Percentiles rank a stretch among this genome's conserved stretches.
Evolutionary conservation across 2,888 invertebrate genomes (phyloP).

Genomic region (Clusia tigrina): DNA sequence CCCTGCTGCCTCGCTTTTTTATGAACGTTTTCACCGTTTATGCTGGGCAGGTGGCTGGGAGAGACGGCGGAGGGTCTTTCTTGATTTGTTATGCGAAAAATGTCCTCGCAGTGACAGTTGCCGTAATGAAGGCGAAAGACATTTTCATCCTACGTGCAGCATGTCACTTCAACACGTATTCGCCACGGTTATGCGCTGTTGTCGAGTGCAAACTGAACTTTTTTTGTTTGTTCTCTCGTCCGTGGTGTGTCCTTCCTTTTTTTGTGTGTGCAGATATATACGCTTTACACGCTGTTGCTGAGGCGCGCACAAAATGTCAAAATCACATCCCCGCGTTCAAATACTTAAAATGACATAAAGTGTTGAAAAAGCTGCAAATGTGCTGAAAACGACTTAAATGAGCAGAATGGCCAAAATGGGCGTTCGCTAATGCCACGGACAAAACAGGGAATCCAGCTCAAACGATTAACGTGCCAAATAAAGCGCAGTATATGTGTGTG

Average conservation of each 20-base stretch:
- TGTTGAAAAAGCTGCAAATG: conserved; percentile 11
- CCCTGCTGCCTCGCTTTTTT: background rate
- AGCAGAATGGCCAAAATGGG: too few relatives aligned
- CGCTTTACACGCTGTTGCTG: conserved; percentile 8
- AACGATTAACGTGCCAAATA: background rate
- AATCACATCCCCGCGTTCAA: conserved; percentile 15
- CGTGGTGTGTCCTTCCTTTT: background rate
- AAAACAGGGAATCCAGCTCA: background rate
- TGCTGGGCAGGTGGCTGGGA: background rate
- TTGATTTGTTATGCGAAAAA: conserved; percentile 59
- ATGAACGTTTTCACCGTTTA: background rate
- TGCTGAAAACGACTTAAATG: conserved; percentile 19
- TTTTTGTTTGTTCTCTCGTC: background rate
- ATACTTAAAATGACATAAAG: background rate
- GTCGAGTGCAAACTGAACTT: too few relatives aligned
- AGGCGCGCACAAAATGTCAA: conserved; percentile 21
- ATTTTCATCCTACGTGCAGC: conserved; percentile 27
- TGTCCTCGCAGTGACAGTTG: conserved; percentile 46
- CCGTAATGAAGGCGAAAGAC: conserved; percentile 47
- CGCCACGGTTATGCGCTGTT: background rate
- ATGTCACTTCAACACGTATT: conserved; percentile 9
- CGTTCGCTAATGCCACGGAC: background rate
- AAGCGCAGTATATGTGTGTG: too few relatives aligned
- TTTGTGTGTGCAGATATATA: background rate
- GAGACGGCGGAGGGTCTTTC: conserved; percentile 36